Percentiles rank a stretch among this genome's conserved stretches.
Evolutionary conservation across 1,140 invertebrate genomes (phyloP).

Genomic region (Drosophila murphyi): DNA sequence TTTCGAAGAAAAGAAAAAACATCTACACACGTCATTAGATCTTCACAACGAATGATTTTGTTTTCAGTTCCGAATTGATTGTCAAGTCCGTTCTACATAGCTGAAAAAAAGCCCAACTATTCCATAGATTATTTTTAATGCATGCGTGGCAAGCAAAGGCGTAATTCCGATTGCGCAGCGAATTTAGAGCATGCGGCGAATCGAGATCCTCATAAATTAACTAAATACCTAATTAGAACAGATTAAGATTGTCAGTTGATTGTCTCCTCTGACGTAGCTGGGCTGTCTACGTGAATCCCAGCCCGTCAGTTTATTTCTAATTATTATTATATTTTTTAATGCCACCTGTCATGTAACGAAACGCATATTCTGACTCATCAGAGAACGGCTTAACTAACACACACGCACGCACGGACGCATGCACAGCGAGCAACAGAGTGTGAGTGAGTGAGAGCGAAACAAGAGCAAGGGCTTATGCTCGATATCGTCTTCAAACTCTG

Average conservation of each 20-base stretch:
- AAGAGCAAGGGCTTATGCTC: slow-evolving; percentile 54
- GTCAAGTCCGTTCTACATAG: neutral
- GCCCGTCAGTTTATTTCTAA: neutral
- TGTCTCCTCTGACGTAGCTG: slow-evolving; percentile 25
- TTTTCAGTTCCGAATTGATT: slow-evolving; percentile 5
- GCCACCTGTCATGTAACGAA: slow-evolving; percentile 8
- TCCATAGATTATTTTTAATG: neutral
- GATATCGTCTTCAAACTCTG: slow-evolving; percentile 39
- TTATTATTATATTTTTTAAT: slow-evolving; percentile 15
- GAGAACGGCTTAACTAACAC: slow-evolving; percentile 17
- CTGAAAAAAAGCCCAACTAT: slow-evolving; percentile 9
- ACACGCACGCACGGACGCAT: neutral
- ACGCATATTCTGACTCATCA: slow-evolving; percentile 27
- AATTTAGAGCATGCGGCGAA: slow-evolving; percentile 24
- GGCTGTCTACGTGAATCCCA: slow-evolving; percentile 23
- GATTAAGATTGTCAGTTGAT: slow-evolving; percentile 6
- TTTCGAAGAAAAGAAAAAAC: slow-evolving; percentile 45
- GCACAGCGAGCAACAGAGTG: neutral
- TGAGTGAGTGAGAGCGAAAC: slow-evolving; percentile 7
- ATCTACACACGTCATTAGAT: slow-evolving; percentile 66
- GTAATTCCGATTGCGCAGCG: slow-evolving; percentile 8
- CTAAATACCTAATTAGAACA: slow-evolving; percentile 21
- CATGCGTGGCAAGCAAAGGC: neutral
- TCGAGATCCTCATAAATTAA: slow-evolving; percentile 33
- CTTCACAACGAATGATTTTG: slow-evolving; percentile 7